Conservation (phyloP, 2,797 vertebrate genomes). For the Mareca penelope region DNA sequence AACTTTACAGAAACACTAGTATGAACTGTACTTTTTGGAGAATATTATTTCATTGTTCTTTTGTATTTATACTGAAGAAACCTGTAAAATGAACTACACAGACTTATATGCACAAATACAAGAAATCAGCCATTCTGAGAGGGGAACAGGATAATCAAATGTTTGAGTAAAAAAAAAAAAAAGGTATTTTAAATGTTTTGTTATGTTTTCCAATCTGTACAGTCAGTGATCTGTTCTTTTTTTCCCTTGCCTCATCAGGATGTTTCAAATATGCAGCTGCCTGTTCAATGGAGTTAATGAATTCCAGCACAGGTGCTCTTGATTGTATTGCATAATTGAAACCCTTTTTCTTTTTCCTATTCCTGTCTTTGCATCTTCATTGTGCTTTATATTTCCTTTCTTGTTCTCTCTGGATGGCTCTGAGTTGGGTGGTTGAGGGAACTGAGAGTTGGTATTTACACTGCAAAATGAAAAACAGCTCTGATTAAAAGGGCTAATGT, state of each 20-base stretch:
- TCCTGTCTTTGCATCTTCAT: not conserved
- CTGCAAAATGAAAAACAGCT: not conserved
- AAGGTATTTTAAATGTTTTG: not conserved
- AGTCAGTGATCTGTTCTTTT: not conserved
- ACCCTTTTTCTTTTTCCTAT: not conserved
- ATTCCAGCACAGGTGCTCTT: conserved; percentile 28
- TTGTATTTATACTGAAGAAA: not conserved
- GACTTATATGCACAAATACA: not conserved
- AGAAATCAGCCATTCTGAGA: not conserved
- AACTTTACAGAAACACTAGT: not conserved
- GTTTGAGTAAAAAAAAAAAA: not conserved
- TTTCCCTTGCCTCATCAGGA: not conserved
- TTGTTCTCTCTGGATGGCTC: not conserved
- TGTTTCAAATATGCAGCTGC: conserved; percentile 1
- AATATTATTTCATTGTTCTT: not conserved
- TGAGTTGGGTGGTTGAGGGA: not conserved
- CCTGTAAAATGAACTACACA: not conserved
- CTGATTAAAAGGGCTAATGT: not conserved
- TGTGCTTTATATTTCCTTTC: not conserved
- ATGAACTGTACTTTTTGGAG: not conserved
- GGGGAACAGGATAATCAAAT: not conserved
- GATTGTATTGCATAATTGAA: not conserved
- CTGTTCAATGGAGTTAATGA: conserved; percentile 14
- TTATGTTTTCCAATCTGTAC: not conserved
- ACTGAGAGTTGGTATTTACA: not conserved